Conservation (phyloP, 2,113 vertebrate species). For the Ploceus nigricollis region DNA sequence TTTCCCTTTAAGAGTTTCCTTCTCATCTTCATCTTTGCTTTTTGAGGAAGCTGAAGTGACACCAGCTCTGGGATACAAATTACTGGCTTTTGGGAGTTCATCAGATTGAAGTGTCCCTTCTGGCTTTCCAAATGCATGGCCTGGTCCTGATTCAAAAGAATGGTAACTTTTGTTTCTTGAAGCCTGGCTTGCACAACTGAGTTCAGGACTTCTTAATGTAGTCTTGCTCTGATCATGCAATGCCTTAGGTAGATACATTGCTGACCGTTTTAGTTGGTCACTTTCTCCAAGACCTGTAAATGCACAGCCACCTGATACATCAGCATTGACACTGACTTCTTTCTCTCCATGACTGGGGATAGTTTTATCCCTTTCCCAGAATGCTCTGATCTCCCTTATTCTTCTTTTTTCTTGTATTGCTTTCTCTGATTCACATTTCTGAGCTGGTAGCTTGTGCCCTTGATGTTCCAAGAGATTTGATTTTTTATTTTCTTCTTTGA, state of each 20-base stretch:
- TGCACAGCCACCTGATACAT: neutral
- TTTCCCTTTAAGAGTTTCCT: constrained; percentile 32
- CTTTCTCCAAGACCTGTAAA: neutral
- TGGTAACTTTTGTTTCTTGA: neutral
- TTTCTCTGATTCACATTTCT: neutral
- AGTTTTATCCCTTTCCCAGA: constrained; percentile 84
- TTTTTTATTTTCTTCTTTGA: neutral
- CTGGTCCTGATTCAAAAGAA: neutral
- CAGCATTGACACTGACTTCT: neutral
- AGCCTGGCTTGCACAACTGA: neutral
- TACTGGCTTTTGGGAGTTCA: neutral
- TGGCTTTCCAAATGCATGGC: neutral
- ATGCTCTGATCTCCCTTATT: constrained; percentile 84
- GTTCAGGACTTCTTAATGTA: constrained; percentile 15
- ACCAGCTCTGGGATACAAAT: constrained; percentile 46
- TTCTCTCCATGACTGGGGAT: neutral
- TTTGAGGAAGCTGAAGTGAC: constrained; percentile 68
- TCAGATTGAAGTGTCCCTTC: neutral
- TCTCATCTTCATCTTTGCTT: constrained; percentile 34
- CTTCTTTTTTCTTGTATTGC: constrained; percentile 52
- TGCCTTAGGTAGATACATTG: neutral
- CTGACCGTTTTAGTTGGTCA: neutral
- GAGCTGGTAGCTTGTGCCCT: neutral
- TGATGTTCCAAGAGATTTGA: neutral
- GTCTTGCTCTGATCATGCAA: neutral